These are phyloP conservation scores for Mesodorylaimus sp. DNA, from an alignment of 2,888 invertebrate genomes.

Conservation along the genomic window DNA sequence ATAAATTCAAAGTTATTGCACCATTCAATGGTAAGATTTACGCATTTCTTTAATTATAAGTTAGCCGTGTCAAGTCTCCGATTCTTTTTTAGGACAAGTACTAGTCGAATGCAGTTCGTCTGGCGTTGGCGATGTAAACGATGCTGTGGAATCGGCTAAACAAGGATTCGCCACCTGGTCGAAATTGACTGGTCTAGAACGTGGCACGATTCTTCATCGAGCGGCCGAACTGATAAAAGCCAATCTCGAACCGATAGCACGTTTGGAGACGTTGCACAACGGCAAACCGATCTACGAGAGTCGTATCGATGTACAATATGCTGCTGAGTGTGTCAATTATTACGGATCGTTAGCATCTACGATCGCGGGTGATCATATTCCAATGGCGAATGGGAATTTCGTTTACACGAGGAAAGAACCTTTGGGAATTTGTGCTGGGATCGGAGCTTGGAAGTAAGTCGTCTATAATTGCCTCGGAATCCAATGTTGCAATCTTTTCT, in stretches of 20 bases:
- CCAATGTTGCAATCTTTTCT: too few species aligned
- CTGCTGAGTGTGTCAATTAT: conserved; percentile 40
- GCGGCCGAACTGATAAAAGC: conserved; percentile 33
- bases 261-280: conserved; percentile 36
- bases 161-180: conserved; percentile 34
- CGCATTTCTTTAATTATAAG: too few species aligned
- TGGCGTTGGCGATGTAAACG: conserved; percentile 30
- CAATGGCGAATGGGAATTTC: conserved; percentile 34
- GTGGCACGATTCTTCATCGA: conserved; percentile 33
- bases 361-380: conserved; percentile 37
- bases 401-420: conserved; percentile 39
- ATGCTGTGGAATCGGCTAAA: conserved; percentile 31
- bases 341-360: conserved; percentile 37
- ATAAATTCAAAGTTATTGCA: conserved; percentile 1
- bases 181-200: conserved; percentile 30
- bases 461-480: too few species aligned
- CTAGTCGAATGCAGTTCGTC: conserved; percentile 4
- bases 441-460: conserved; percentile 44
- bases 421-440: conserved; percentile 40
- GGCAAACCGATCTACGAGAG: conserved; percentile 44
- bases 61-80: too few species aligned
- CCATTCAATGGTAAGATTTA: too few species aligned
- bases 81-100: too few species aligned
- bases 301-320: conserved; percentile 37
- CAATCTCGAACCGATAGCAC: too few species aligned